These are phyloP conservation scores for Leptinotarsa undecemlineata DNA, from an alignment of 1,140 invertebrate species.

Conservation along the genomic window DNA sequence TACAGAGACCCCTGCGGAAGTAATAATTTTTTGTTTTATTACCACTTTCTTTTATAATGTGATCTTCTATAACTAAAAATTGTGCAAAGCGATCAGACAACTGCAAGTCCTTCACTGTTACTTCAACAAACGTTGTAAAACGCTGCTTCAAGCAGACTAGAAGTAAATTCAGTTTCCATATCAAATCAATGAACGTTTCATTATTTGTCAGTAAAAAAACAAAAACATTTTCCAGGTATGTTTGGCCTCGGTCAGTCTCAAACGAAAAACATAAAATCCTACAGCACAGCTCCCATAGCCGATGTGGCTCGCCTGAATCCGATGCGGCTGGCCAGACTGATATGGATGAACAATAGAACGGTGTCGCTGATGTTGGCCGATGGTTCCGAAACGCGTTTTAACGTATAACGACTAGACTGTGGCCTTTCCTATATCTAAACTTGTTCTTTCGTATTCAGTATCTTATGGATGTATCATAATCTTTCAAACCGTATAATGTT, in stretches of 20 bases:
- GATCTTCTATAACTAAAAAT: too few relatives aligned
- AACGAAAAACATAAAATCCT: conserved; percentile 90
- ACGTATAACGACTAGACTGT: conserved; percentile 65
- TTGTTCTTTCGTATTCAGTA: conserved; percentile 1
- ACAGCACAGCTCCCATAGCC: conserved; percentile 87
- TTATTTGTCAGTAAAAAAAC: not conserved
- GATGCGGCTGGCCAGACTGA: conserved; percentile 81
- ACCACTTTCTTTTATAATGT: too few relatives aligned
- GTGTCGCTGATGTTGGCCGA: conserved; percentile 91
- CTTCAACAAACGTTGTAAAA: too few relatives aligned
- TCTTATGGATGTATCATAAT: conserved; percentile 13
- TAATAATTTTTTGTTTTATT: too few relatives aligned
- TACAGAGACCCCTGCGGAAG: too few relatives aligned
- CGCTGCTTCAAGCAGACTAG: too few relatives aligned
- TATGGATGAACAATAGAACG: conserved; percentile 91
- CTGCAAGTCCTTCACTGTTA: too few relatives aligned
- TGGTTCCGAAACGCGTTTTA: conserved; percentile 88
- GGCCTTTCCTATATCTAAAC: not conserved
- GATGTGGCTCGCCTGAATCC: conserved; percentile 85
- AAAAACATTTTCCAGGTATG: conserved; percentile 66
- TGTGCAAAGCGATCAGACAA: too few relatives aligned
- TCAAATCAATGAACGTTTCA: too few relatives aligned
- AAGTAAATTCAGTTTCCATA: too few relatives aligned
- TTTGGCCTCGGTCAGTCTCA: conserved; percentile 90
- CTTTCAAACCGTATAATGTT: conserved; percentile 22